A percentile compares a stretch with the other conserved stretches of the same genome.
Conservation (phyloP, 1,140 invertebrate genomes). For the Anadara kagoshimensis region DNA sequence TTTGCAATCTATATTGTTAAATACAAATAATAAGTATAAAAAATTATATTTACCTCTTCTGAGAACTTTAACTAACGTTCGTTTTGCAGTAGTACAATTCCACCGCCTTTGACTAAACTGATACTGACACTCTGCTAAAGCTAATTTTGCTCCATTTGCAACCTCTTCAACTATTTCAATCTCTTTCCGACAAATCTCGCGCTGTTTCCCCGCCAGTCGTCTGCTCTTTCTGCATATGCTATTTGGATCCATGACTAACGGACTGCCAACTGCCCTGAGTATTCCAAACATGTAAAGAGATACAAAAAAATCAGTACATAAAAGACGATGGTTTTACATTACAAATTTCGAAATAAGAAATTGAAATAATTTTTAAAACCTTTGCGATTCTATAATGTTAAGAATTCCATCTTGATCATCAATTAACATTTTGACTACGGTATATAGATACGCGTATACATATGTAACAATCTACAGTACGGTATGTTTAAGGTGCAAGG, state of each 20-base stretch:
- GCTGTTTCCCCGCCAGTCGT: conserved; percentile 81
- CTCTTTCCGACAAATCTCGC: conserved; percentile 75
- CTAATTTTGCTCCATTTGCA: conserved; percentile 69
- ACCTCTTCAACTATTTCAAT: conserved; percentile 72
- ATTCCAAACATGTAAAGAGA: conserved; percentile 22
- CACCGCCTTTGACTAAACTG: conserved; percentile 69
- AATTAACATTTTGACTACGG: too few species aligned
- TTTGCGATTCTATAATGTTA: too few species aligned
- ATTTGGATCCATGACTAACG: conserved; percentile 90
- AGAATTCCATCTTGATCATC: too few species aligned
- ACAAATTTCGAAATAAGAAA: too few species aligned
- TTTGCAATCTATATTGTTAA: background rate
- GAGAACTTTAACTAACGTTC: conserved; percentile 80
- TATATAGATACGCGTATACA: too few species aligned
- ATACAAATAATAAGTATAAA: background rate
- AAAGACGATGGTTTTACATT: too few species aligned
- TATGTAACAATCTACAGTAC: too few species aligned
- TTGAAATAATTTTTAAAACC: too few species aligned
- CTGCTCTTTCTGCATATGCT: conserved; percentile 89
- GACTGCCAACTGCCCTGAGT: conserved; percentile 78
- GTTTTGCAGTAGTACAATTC: conserved; percentile 70
- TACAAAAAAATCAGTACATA: background rate
- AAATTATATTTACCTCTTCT: conserved; percentile 58
- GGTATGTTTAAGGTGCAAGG: too few species aligned
- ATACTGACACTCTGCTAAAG: conserved; percentile 70